Evolutionary conservation across 2,113 vertebrate species (phyloP).

Genomic region (Leucopternis melanops): DNA sequence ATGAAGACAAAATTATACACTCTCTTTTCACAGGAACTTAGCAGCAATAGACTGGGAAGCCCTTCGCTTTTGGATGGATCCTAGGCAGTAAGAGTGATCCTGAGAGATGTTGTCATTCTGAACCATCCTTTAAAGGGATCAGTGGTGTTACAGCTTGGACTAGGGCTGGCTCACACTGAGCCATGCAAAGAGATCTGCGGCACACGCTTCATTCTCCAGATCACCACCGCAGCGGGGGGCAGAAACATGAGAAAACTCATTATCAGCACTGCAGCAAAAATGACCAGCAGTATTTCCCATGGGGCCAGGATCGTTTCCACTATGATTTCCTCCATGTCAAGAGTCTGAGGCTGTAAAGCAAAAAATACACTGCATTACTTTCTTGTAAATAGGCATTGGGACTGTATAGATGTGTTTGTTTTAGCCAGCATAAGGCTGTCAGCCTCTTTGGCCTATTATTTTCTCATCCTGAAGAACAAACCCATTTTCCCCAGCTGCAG

Average conservation of each 20-base stretch:
- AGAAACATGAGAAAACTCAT: slow-evolving; percentile 67
- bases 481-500: accelerated
- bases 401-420: neutral
- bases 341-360: neutral
- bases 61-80: neutral
- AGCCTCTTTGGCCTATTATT: neutral
- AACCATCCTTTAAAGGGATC: accelerated
- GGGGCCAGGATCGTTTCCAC: neutral
- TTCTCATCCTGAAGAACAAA: neutral
- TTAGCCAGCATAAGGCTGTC: neutral
- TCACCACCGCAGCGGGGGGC: neutral
- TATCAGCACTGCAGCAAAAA: slow-evolving; percentile 48
- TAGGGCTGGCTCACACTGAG: neutral
- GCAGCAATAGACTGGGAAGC: neutral
- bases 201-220: slow-evolving; percentile 53
- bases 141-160: neutral
- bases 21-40: neutral
- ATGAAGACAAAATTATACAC: neutral
- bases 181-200: slow-evolving; percentile 39
- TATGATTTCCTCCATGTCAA: neutral
- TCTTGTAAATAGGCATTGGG: neutral
- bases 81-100: neutral
- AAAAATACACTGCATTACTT: neutral
- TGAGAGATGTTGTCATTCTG: neutral
- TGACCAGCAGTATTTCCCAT: slow-evolving; percentile 63